These are phyloP conservation scores for Falco cherrug DNA, from an alignment of 2,797 vertebrate species.

Conservation along the genomic window DNA sequence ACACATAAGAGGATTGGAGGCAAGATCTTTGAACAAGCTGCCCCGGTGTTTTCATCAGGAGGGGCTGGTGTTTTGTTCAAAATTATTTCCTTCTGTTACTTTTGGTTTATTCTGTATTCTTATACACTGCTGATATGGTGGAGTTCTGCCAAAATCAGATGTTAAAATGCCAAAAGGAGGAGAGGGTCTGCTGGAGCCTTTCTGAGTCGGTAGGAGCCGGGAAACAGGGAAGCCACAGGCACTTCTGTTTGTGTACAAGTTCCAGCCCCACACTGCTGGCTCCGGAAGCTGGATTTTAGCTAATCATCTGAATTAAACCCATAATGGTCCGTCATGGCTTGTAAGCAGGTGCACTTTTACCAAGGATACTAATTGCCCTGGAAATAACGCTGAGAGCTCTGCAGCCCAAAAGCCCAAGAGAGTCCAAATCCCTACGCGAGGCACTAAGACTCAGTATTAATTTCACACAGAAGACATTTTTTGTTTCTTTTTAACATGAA, in stretches of 20 bases:
- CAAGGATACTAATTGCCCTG: not conserved
- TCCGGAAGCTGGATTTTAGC: not conserved
- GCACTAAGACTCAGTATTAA: not conserved
- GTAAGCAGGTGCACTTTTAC: slow-evolving; percentile 4
- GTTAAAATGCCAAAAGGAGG: not conserved
- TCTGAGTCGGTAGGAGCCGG: not conserved
- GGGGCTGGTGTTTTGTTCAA: not conserved
- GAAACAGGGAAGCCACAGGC: slow-evolving; percentile 9
- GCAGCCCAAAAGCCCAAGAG: not conserved
- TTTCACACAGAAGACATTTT: slow-evolving; percentile 41
- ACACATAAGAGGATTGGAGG: not conserved
- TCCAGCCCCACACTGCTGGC: not conserved
- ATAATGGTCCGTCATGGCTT: not conserved
- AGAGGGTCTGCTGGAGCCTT: not conserved
- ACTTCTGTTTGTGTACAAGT: not conserved
- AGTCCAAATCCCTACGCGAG: not conserved
- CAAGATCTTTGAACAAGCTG: not conserved
- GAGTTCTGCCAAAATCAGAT: not conserved
- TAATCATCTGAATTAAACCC: not conserved
- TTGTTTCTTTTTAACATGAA: slow-evolving; percentile 40
- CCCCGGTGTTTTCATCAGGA: not conserved
- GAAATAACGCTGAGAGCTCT: not conserved
- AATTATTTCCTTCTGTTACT: not conserved
- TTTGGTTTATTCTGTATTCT: not conserved
- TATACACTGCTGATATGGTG: accelerated